A percentile compares a stretch with the other conserved stretches of the same genome.
Conservation (phyloP, 2,113 vertebrate genomes). For the Poecilia latipinna region DNA sequence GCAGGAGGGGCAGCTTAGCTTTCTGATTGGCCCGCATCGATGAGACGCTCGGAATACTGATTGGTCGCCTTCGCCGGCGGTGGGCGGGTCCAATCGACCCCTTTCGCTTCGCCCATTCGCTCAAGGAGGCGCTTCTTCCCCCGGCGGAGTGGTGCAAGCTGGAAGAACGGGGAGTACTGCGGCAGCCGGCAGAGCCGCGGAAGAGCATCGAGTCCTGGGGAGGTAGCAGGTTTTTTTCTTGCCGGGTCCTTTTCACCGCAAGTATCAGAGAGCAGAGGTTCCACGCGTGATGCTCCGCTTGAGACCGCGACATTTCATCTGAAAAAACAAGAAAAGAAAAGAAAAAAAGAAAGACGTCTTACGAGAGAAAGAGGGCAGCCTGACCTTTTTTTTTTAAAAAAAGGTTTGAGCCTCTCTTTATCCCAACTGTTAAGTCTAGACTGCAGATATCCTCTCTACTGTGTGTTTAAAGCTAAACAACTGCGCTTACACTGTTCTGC, state of each 20-base stretch:
- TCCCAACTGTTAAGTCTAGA: conserved; percentile 21
- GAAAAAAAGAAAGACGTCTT: conserved; percentile 38
- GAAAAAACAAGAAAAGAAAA: background rate
- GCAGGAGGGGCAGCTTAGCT: conserved; percentile 74
- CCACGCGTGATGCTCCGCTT: conserved; percentile 79
- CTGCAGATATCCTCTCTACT: conserved; percentile 20
- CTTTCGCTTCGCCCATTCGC: conserved; percentile 40
- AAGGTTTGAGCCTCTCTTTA: conserved; percentile 56
- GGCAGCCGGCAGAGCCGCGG: conserved; percentile 70
- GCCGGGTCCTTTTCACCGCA: conserved; percentile 75
- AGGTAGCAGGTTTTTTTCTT: conserved; percentile 54
- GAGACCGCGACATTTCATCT: conserved; percentile 74
- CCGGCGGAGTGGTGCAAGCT: conserved; percentile 69
- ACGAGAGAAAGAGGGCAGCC: conserved; percentile 40
- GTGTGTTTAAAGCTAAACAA: conserved; percentile 32
- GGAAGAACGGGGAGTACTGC: conserved; percentile 69
- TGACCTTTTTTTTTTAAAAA: conserved; percentile 16
- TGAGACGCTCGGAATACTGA: conserved; percentile 44
- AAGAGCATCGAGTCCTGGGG: conserved; percentile 60
- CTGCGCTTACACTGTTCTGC: conserved; percentile 50
- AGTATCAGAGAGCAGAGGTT: conserved; percentile 70
- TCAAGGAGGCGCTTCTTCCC: conserved; percentile 66
- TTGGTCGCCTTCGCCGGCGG: conserved; percentile 50
- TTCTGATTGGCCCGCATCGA: conserved; percentile 66
- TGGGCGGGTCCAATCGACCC: conserved; percentile 35